Percentiles rank a stretch among this genome's conserved stretches.
phyloP scores from a whole-genome alignment of 2,797 vertebrate species.

The Chelon auratus region DNA sequence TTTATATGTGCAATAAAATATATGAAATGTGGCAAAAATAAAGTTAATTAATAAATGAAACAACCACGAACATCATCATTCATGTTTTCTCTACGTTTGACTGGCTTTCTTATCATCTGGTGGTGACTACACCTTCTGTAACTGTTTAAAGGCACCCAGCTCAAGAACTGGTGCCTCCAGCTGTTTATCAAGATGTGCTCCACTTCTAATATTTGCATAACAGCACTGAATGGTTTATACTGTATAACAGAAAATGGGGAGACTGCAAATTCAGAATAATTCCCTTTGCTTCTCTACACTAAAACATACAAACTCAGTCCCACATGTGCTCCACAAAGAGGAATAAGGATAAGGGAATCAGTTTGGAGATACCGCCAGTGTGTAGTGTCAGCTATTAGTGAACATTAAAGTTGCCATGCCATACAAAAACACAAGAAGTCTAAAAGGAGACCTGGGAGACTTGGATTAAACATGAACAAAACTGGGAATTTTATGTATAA shows the following conservation, averaged over 20 bases:
- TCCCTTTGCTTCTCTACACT: background rate
- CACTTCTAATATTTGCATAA: background rate
- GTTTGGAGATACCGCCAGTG: background rate
- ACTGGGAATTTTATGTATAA: background rate
- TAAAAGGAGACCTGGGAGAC: slow-evolving; percentile 4
- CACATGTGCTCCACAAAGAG: background rate
- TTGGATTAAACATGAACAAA: background rate
- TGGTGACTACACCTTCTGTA: background rate
- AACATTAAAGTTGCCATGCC: background rate
- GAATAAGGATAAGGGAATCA: background rate
- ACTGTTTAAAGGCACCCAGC: background rate
- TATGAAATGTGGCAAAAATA: too few species aligned
- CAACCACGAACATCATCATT: too few species aligned
- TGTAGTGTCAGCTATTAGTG: background rate
- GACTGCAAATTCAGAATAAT: background rate
- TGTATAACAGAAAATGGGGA: background rate
- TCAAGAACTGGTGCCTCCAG: background rate
- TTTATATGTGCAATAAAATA: too few species aligned
- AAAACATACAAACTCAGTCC: background rate
- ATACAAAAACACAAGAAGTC: background rate
- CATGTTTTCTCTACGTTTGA: background rate
- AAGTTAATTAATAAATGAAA: too few species aligned
- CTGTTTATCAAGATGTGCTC: background rate
- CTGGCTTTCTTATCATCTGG: slow-evolving; percentile 2
- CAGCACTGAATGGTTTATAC: background rate